phyloP scores from a whole-genome alignment of 2,797 vertebrate species.

The Tangara arthus region DNA sequence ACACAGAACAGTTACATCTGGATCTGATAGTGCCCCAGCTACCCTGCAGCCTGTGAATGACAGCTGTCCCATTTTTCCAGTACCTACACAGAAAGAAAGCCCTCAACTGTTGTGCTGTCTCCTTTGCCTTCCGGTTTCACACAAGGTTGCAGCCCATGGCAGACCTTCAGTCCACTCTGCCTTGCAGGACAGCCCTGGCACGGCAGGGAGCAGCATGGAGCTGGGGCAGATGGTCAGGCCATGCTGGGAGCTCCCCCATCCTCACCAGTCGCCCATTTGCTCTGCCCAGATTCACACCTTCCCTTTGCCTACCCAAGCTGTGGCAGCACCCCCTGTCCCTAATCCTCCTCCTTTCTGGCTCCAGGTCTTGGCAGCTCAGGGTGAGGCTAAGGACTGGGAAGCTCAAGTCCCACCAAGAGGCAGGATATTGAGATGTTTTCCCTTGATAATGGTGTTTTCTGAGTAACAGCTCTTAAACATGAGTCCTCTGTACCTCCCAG shows the following conservation, averaged over 20 bases:
- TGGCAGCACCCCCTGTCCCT: rapidly evolving
- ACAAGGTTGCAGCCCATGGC: neutral
- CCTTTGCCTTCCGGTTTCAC: neutral
- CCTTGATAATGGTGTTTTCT: neutral
- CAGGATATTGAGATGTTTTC: neutral
- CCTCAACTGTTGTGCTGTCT: neutral
- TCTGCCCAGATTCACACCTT: neutral
- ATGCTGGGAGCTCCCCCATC: neutral
- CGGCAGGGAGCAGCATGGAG: rapidly evolving
- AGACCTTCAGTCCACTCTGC: neutral
- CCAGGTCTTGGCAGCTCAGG: neutral
- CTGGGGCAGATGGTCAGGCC: neutral
- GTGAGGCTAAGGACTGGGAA: neutral
- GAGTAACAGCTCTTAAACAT: neutral
- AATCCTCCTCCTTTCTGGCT: neutral
- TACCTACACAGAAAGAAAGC: neutral
- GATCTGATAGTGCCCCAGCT: neutral
- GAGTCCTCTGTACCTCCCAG: neutral
- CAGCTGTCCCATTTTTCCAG: neutral
- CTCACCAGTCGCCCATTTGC: neutral
- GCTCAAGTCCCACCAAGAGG: neutral
- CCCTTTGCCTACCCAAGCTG: neutral
- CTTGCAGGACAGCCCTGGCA: neutral
- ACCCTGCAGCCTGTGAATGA: neutral
- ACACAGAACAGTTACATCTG: neutral